A percentile compares a stretch with the other conserved stretches of the same genome.
Conservation (phyloP, 2,113 vertebrate species). For the Thalassoma bifasciatum region DNA sequence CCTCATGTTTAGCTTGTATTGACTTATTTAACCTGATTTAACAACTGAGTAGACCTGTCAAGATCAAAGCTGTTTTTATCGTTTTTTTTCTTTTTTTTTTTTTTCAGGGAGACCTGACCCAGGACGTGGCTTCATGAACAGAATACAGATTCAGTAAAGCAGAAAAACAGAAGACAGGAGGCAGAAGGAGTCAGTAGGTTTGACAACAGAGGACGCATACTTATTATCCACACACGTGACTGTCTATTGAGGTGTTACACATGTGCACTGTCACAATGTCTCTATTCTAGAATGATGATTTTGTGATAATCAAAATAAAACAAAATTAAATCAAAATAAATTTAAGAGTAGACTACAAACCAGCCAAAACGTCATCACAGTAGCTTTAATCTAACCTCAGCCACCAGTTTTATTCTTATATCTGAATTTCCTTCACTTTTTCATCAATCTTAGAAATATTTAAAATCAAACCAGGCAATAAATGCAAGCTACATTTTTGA, state of each 20-base stretch:
- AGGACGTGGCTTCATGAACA: slow-evolving; percentile 7
- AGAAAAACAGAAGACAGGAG: slow-evolving; percentile 21
- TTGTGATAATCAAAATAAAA: too few species aligned
- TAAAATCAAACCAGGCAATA: not conserved
- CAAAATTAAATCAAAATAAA: too few species aligned
- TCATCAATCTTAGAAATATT: not conserved
- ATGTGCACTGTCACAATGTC: too few species aligned
- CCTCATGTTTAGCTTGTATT: slow-evolving; percentile 51
- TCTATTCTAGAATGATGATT: too few species aligned
- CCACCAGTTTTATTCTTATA: too few species aligned
- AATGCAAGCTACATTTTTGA: slow-evolving; percentile 15
- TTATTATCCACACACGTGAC: too few species aligned
- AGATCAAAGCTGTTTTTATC: slow-evolving; percentile 46
- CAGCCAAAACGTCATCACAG: too few species aligned
- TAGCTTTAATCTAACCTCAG: too few species aligned
- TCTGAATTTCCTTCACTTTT: too few species aligned
- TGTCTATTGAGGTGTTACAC: too few species aligned
- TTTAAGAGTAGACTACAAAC: too few species aligned
- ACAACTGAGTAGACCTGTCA: slow-evolving; percentile 24
- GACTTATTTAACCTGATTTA: slow-evolving; percentile 63
- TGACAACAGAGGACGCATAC: not conserved
- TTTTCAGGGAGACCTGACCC: slow-evolving; percentile 38
- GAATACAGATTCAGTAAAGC: slow-evolving; percentile 43
- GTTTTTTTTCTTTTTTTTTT: not conserved
- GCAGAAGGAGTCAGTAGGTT: not conserved